Evolutionary conservation across 2,113 vertebrate species (phyloP).

Genomic region (Suncus etruscus): DNA sequence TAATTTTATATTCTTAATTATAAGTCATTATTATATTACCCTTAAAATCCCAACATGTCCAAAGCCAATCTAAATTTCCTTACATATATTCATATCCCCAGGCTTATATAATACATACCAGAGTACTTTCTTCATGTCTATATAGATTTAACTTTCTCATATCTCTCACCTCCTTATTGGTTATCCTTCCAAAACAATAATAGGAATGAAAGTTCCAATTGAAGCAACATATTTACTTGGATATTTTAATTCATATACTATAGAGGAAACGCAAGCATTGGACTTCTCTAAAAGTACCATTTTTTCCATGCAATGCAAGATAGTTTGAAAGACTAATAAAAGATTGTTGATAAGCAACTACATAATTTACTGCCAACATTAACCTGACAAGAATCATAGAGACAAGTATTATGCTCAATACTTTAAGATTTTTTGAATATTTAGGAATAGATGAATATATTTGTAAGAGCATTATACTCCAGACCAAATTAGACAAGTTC

Average conservation of each 20-base stretch:
- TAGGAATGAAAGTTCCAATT: neutral
- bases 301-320: neutral
- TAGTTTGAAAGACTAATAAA: conserved; percentile 16
- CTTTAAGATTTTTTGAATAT: conserved; percentile 21
- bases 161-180: neutral
- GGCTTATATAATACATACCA: neutral
- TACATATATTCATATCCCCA: neutral
- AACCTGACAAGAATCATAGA: conserved; percentile 4
- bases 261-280: neutral
- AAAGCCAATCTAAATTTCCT: conserved; percentile 47
- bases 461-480: conserved; percentile 13
- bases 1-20: neutral
- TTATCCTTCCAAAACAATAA: neutral
- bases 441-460: neutral
- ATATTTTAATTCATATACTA: neutral
- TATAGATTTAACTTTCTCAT: neutral
- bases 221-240: neutral
- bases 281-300: neutral
- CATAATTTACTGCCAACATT: neutral
- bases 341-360: neutral
- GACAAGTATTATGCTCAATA: neutral
- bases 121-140: neutral
- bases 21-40: neutral
- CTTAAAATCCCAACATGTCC: conserved; percentile 16
- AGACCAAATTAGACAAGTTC: neutral